A percentile compares a stretch with the other conserved stretches of the same genome.
Conservation (phyloP, 2,113 vertebrate genomes). For the Sander vitreus region DNA sequence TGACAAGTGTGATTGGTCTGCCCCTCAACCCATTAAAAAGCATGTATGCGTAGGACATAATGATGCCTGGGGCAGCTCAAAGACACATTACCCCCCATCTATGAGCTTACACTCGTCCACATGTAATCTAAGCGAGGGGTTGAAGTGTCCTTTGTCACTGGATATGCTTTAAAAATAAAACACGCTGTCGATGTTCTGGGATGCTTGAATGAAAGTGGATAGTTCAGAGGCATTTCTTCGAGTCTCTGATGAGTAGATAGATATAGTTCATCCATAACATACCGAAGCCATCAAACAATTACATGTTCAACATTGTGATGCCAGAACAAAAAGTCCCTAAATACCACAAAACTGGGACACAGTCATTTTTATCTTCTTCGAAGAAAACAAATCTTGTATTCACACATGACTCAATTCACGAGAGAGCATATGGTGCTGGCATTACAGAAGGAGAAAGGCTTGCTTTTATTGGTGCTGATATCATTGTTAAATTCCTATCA, state of each 20-base stretch:
- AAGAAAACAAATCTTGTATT: slow-evolving; percentile 21
- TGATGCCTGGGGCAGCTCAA: slow-evolving; percentile 87
- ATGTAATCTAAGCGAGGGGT: slow-evolving; percentile 90
- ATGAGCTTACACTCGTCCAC: slow-evolving; percentile 80
- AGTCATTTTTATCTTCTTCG: no score
- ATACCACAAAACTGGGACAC: slow-evolving; percentile 18
- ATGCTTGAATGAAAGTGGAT: slow-evolving; percentile 83
- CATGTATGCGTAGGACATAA: slow-evolving; percentile 79
- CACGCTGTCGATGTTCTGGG: slow-evolving; percentile 81
- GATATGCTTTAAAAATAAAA: slow-evolving; percentile 94
- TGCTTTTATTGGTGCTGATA: slow-evolving; percentile 56
- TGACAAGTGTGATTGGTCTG: slow-evolving; percentile 86
- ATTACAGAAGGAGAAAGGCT: slow-evolving; percentile 1
- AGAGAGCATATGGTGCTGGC: slow-evolving; percentile 7
- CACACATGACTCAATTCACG: slow-evolving; percentile 19
- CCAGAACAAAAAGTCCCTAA: slow-evolving; percentile 12
- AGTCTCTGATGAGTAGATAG: slow-evolving; percentile 72
- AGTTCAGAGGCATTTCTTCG: slow-evolving; percentile 79
- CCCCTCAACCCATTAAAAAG: slow-evolving; percentile 84
- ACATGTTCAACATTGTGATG: slow-evolving; percentile 32
- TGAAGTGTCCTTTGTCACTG: slow-evolving; percentile 88
- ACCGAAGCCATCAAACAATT: slow-evolving; percentile 65
- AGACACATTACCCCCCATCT: slow-evolving; percentile 81
- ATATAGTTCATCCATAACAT: slow-evolving; percentile 66
- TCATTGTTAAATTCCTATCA: slow-evolving; percentile 62